Conservation (phyloP, 2,113 vertebrate species). For the Dascyllus trimaculatus region DNA sequence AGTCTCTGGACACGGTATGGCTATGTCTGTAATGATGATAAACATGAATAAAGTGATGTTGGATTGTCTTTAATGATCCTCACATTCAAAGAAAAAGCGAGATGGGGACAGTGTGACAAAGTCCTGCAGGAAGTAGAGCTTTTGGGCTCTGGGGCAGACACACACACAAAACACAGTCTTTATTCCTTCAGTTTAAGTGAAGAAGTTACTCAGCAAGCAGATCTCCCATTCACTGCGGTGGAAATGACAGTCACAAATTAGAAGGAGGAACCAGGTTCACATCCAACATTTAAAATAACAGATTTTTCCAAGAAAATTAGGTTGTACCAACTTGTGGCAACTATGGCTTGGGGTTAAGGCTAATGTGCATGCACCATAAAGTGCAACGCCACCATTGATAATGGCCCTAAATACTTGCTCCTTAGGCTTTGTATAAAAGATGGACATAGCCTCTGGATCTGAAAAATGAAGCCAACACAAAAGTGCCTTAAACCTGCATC, state of each 20-base stretch:
- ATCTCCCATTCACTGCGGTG: not conserved
- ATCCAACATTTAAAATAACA: conserved; percentile 31
- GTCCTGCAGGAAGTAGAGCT: conserved; percentile 36
- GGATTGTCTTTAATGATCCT: conserved; percentile 55
- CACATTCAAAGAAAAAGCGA: conserved; percentile 50
- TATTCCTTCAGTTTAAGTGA: conserved; percentile 32
- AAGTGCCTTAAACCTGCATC: too few species aligned
- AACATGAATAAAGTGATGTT: conserved; percentile 59
- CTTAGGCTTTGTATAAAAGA: too few species aligned
- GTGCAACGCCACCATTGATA: not conserved
- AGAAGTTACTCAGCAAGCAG: conserved; percentile 13
- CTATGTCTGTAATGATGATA: conserved; percentile 59
- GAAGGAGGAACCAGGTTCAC: conserved; percentile 17
- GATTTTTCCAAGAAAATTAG: conserved; percentile 3
- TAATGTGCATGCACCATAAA: not conserved
- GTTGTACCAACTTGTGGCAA: not conserved
- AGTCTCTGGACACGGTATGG: conserved; percentile 26
- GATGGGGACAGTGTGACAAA: conserved; percentile 38
- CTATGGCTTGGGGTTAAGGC: not conserved
- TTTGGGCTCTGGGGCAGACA: conserved; percentile 22
- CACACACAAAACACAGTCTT: conserved; percentile 16
- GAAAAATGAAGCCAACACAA: too few species aligned
- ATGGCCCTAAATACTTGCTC: too few species aligned
- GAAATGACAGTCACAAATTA: conserved; percentile 35
- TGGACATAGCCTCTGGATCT: too few species aligned